These are phyloP conservation scores for Cremastinae sp. DNA, from an alignment of 2,888 invertebrate species.

Conservation along the genomic window DNA sequence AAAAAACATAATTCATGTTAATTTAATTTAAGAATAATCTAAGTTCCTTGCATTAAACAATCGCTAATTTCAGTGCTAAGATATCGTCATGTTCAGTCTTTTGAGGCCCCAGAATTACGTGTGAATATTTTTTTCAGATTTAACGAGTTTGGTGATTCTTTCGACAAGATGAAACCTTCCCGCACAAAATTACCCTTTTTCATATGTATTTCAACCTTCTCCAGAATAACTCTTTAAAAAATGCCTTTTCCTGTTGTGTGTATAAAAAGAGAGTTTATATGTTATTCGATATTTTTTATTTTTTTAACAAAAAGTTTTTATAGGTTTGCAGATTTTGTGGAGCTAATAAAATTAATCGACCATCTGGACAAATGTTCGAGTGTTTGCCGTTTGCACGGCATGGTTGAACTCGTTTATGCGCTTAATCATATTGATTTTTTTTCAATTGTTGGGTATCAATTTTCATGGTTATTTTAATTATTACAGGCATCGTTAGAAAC, in stretches of 20 bases:
- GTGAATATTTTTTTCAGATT: constrained; percentile 47
- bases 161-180: constrained; percentile 41
- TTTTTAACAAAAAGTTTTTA: constrained; percentile 57
- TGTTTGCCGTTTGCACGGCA: constrained; percentile 60
- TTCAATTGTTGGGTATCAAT: too few relatives aligned
- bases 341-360: constrained; percentile 70
- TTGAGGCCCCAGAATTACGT: too few relatives aligned
- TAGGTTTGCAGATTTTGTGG: constrained; percentile 67
- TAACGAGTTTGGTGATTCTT: constrained; percentile 34
- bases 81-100: neutral
- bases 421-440: constrained; percentile 38
- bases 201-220: too few relatives aligned
- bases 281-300: constrained; percentile 36
- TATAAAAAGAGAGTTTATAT: constrained; percentile 16
- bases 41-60: too few relatives aligned
- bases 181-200: constrained; percentile 7
- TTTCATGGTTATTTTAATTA: constrained; percentile 16
- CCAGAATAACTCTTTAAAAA: too few relatives aligned
- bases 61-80: constrained; percentile 36
- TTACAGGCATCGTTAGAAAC: constrained; percentile 78
- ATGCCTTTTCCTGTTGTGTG: constrained; percentile 43
- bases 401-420: constrained; percentile 50
- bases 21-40: too few relatives aligned
- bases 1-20: too few relatives aligned
- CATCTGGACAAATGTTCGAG: constrained; percentile 61